These are phyloP conservation scores for Hydrolagus affinis DNA, from an alignment of 2,113 vertebrate genomes.

Conservation along the genomic window DNA sequence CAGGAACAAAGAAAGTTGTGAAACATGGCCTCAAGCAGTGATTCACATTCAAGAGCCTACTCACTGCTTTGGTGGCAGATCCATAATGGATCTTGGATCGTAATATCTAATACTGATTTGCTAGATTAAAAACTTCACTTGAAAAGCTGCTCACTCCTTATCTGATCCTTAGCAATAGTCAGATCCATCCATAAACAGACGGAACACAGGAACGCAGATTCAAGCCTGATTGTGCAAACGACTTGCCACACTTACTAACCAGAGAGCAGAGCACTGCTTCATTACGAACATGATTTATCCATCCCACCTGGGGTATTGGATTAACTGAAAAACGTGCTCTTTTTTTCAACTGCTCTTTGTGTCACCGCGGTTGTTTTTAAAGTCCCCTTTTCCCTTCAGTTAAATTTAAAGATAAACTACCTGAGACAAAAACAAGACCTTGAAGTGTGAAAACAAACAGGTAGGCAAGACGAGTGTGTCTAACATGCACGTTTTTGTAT, in stretches of 20 bases:
- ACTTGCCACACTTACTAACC: slow-evolving; percentile 22
- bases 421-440: background rate
- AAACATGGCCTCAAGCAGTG: slow-evolving; percentile 18
- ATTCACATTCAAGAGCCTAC: slow-evolving; percentile 16
- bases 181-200: slow-evolving; percentile 2
- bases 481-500: background rate
- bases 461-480: background rate
- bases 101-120: slow-evolving; percentile 6
- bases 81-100: slow-evolving; percentile 1
- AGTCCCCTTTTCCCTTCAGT: background rate
- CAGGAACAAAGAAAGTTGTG: slow-evolving; percentile 27
- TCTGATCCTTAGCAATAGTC: slow-evolving; percentile 13
- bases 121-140: background rate
- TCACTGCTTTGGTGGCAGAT: background rate
- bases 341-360: background rate
- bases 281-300: slow-evolving; percentile 19
- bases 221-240: slow-evolving; percentile 19
- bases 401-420: slow-evolving; percentile 19
- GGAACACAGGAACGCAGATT: slow-evolving; percentile 8
- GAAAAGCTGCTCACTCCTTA: background rate
- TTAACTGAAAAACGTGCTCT: slow-evolving; percentile 13
- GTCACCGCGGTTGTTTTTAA: background rate
- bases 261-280: slow-evolving; percentile 17
- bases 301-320: slow-evolving; percentile 12
- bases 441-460: background rate